phyloP scores from a whole-genome alignment of 2,113 vertebrate genomes.

The Chamaea fasciata region DNA sequence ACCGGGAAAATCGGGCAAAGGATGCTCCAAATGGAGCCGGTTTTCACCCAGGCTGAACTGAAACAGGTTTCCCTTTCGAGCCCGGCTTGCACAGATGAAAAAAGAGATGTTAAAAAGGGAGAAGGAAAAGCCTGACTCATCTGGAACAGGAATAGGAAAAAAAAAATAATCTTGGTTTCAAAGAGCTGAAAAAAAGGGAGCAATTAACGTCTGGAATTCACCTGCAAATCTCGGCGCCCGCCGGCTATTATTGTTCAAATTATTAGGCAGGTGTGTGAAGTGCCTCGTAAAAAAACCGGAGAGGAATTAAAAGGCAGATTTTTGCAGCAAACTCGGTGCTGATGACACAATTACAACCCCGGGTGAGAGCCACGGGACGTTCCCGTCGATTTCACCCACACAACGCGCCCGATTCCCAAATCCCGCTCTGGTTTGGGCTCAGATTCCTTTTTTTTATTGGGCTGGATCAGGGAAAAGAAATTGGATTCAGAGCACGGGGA shows the following conservation, averaged over 20 bases:
- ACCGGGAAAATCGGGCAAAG: background rate
- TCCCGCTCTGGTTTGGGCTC: rapidly evolving
- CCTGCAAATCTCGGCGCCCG: background rate
- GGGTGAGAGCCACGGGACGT: background rate
- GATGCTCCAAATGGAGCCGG: background rate
- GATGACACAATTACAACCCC: background rate
- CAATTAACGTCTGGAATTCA: background rate
- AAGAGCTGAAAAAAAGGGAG: background rate
- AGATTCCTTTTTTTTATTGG: background rate
- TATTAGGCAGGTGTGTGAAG: background rate
- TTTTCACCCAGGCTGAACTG: background rate
- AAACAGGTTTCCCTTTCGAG: background rate
- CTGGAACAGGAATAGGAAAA: background rate
- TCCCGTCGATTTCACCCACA: background rate
- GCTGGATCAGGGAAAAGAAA: background rate
- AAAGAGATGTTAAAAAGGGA: background rate
- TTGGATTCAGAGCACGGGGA: background rate
- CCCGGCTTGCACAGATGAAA: background rate
- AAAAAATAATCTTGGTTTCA: background rate
- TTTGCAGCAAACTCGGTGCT: background rate
- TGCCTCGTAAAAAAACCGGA: background rate
- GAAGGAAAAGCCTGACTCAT: background rate
- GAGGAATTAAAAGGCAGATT: background rate
- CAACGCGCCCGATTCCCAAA: background rate
- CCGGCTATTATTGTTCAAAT: background rate